A percentile compares a stretch with the other conserved stretches of the same genome.
These are phyloP conservation scores for Belonocnema kinseyi DNA, from an alignment of 1,140 invertebrate species.

Conservation along the genomic window DNA sequence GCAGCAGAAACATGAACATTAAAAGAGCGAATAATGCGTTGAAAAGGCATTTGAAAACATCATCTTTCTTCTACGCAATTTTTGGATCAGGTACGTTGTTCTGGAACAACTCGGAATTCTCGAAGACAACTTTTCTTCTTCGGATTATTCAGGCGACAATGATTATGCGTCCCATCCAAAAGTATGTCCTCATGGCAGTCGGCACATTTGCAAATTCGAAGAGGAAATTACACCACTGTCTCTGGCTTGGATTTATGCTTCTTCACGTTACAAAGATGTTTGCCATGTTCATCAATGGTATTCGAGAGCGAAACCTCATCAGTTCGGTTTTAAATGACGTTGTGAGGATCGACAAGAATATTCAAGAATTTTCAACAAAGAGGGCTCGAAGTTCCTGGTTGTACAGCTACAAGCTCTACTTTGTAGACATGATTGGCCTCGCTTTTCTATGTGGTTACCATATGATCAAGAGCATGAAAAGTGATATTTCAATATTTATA, in stretches of 20 bases:
- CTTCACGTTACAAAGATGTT: constrained; percentile 3
- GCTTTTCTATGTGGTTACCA: not conserved
- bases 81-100: not conserved
- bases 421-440: not conserved
- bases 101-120: not conserved
- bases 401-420: not conserved
- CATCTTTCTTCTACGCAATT: not conserved
- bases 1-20: not conserved
- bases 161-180: not conserved
- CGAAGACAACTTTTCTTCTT: not conserved
- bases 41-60: not conserved
- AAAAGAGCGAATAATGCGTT: not conserved
- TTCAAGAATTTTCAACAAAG: not conserved
- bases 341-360: not conserved
- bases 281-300: not conserved
- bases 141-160: not conserved
- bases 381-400: not conserved
- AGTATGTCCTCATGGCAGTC: not conserved
- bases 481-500: not conserved
- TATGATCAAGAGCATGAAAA: not conserved
- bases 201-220: not conserved
- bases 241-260: not conserved
- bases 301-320: not conserved
- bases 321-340: not conserved
- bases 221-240: not conserved